phyloP scores from a whole-genome alignment of 2,888 invertebrate species.

The Sisyra nigra region DNA sequence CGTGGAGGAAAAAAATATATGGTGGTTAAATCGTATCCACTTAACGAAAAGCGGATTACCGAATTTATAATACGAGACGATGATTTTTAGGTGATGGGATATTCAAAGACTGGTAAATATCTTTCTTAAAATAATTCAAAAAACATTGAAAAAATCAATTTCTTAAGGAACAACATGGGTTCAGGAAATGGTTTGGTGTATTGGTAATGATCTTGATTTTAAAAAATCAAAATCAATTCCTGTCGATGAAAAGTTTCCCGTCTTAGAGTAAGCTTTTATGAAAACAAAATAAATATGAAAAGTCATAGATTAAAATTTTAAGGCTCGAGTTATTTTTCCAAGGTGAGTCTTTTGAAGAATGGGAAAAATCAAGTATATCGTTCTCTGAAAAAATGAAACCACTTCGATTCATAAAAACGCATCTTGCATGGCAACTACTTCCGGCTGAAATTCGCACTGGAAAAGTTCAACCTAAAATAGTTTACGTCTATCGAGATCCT shows the following conservation, averaged over 20 bases:
- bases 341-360: too few species aligned
- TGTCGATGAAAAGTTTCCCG: constrained; percentile 16
- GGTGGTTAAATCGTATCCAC: too few species aligned
- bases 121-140: neutral
- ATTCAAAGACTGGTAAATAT: constrained; percentile 21
- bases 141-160: neutral
- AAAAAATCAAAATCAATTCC: neutral
- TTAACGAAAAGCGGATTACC: too few species aligned
- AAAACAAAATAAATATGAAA: too few species aligned
- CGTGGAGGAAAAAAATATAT: too few species aligned
- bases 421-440: neutral
- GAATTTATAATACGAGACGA: constrained; percentile 22
- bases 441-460: neutral
- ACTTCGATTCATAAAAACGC: neutral
- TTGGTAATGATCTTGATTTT: neutral
- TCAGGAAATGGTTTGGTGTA: constrained; percentile 2
- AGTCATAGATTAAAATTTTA: too few species aligned
- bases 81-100: constrained; percentile 25
- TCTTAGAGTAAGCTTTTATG: neutral
- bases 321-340: too few species aligned
- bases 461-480: neutral
- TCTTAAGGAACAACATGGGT: constrained; percentile 1
- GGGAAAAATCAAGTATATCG: neutral
- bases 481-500: constrained; percentile 3
- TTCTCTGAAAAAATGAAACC: neutral